Conservation (phyloP, 2,797 vertebrate genomes). For the Urocyon cinereoargenteus region DNA sequence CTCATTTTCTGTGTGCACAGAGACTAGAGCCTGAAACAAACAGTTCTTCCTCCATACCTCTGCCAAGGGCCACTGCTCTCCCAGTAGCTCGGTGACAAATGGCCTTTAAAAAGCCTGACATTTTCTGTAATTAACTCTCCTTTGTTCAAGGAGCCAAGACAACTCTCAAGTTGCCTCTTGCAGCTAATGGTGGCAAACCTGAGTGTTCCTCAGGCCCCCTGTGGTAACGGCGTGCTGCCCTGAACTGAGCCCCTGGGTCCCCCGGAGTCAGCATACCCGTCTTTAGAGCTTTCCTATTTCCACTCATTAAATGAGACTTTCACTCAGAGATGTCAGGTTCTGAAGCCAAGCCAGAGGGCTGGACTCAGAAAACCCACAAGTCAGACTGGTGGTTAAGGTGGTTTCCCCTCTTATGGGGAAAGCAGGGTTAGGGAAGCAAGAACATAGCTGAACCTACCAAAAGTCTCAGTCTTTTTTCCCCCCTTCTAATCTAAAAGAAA, state of each 20-base stretch:
- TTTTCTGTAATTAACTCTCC: conserved; percentile 68
- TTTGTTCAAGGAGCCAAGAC: conserved; percentile 53
- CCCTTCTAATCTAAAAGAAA: background rate
- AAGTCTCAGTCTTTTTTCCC: background rate
- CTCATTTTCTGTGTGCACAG: background rate
- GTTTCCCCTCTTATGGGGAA: background rate
- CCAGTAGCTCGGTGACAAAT: conserved; percentile 32
- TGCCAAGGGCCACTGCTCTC: background rate
- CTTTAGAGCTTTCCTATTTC: background rate
- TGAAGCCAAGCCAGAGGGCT: background rate
- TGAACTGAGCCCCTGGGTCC: background rate
- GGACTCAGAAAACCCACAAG: background rate
- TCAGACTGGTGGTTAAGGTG: background rate
- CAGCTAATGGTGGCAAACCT: background rate
- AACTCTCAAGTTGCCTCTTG: background rate
- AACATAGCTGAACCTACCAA: background rate
- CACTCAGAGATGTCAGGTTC: background rate
- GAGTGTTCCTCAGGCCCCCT: background rate
- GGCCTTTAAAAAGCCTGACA: conserved; percentile 39
- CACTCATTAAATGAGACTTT: background rate
- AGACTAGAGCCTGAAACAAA: background rate
- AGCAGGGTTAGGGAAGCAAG: background rate
- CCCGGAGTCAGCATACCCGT: background rate
- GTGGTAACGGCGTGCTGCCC: background rate
- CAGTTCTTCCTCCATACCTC: background rate